Evolutionary conservation across 2,888 invertebrate genomes (phyloP).

Genomic region (Dicroscelio sp.): DNA sequence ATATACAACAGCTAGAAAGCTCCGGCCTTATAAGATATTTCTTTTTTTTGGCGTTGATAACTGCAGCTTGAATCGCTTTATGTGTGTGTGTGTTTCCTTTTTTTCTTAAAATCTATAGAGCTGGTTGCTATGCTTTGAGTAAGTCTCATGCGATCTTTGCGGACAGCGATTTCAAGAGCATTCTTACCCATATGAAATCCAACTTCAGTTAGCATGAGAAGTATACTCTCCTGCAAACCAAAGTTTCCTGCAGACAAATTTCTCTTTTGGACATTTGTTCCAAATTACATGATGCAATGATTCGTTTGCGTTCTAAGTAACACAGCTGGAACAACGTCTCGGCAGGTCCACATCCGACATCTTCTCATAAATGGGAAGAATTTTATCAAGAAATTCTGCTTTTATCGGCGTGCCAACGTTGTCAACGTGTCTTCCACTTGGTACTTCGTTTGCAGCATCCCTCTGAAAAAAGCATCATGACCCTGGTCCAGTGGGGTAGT

Average conservation of each 20-base stretch:
- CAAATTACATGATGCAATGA: constrained; percentile 23
- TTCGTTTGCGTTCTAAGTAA: constrained; percentile 2
- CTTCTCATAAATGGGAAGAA: constrained; percentile 26
- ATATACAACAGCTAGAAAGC: too few relatives aligned
- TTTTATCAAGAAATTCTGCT: constrained; percentile 18
- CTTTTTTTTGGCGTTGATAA: too few relatives aligned
- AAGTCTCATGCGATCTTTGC: too few relatives aligned
- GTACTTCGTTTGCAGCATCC: neutral
- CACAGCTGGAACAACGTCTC: neutral
- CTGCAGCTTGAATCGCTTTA: too few relatives aligned
- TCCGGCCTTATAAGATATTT: constrained; percentile 34
- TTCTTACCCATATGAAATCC: too few relatives aligned
- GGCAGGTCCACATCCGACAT: neutral
- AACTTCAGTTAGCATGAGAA: too few relatives aligned
- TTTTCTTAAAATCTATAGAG: too few relatives aligned
- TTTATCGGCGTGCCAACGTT: constrained; percentile 25
- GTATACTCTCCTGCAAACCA: too few relatives aligned
- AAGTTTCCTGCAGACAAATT: constrained; percentile 17
- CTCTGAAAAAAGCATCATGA: constrained; percentile 22
- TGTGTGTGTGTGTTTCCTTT: too few relatives aligned
- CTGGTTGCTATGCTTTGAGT: too few relatives aligned
- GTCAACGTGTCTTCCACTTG: constrained; percentile 17
- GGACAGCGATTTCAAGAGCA: too few relatives aligned
- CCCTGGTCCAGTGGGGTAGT: constrained; percentile 1
- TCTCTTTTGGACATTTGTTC: constrained; percentile 43